Conservation (phyloP, 1,140 invertebrate genomes). For the Acyrthosiphon pisum region DNA sequence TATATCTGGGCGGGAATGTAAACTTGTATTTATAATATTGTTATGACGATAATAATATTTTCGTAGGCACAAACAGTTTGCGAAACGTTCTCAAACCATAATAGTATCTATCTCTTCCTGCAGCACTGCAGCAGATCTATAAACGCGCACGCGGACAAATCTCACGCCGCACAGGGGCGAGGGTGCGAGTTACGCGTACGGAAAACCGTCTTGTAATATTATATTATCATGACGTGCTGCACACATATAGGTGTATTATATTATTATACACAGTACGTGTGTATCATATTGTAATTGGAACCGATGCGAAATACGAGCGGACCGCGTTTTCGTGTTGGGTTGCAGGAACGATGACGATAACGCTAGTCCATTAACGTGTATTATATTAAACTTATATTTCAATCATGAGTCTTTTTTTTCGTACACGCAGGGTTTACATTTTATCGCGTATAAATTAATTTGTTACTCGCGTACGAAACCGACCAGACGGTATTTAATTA, state of each 20-base stretch:
- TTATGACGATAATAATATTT: neutral
- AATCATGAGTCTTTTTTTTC: neutral
- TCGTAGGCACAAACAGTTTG: neutral
- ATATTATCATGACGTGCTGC: neutral
- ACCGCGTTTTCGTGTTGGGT: neutral
- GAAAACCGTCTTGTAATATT: neutral
- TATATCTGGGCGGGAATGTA: neutral
- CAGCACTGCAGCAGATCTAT: neutral
- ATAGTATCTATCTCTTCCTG: neutral
- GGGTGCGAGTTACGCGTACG: neutral
- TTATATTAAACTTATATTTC: neutral
- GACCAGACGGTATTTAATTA: neutral
- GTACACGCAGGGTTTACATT: neutral
- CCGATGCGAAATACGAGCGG: neutral
- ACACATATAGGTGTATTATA: neutral
- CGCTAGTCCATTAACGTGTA: neutral
- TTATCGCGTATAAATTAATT: neutral
- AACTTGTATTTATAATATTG: neutral
- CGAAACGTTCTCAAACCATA: neutral
- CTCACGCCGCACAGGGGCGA: neutral
- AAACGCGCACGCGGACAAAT: neutral
- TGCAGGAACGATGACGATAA: neutral
- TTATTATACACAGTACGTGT: neutral
- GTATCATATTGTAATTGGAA: neutral
- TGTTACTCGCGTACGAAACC: neutral